Conservation (phyloP, 2,113 vertebrate genomes). For the Erythrocebus patas region DNA sequence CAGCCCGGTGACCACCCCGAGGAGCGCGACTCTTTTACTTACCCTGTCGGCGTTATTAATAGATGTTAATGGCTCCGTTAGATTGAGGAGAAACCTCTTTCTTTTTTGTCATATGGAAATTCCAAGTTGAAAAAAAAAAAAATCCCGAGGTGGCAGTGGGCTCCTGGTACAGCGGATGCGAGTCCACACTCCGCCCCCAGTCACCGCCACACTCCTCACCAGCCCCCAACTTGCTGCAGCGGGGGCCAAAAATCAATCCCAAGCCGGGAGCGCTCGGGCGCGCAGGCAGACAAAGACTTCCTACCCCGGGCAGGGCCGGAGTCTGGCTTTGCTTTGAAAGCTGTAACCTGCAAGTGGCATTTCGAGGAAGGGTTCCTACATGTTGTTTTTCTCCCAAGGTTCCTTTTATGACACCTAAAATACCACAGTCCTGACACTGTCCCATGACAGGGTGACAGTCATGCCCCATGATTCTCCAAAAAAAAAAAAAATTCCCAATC, state of each 20-base stretch:
- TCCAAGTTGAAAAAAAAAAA: slow-evolving; percentile 67
- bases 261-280: slow-evolving; percentile 76
- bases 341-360: slow-evolving; percentile 42
- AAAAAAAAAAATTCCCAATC: background rate
- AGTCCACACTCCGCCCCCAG: slow-evolving; percentile 31
- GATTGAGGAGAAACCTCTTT: slow-evolving; percentile 80
- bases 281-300: slow-evolving; percentile 82
- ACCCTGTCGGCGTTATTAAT: slow-evolving; percentile 90
- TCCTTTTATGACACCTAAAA: background rate
- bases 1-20: slow-evolving; percentile 45
- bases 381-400: background rate
- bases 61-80: slow-evolving; percentile 91
- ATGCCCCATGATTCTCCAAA: background rate
- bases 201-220: slow-evolving; percentile 48
- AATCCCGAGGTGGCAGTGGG: slow-evolving; percentile 44
- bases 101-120: slow-evolving; percentile 82
- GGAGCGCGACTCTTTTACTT: slow-evolving; percentile 85
- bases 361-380: background rate
- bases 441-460: background rate
- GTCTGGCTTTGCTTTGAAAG: slow-evolving; percentile 55
- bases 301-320: slow-evolving; percentile 69
- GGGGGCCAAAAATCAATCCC: slow-evolving; percentile 83
- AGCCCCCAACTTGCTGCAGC: slow-evolving; percentile 71
- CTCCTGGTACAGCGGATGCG: slow-evolving; percentile 56
- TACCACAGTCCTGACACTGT: background rate